phyloP scores from a whole-genome alignment of 1,140 invertebrate species.

The Kradibia gibbosae region DNA sequence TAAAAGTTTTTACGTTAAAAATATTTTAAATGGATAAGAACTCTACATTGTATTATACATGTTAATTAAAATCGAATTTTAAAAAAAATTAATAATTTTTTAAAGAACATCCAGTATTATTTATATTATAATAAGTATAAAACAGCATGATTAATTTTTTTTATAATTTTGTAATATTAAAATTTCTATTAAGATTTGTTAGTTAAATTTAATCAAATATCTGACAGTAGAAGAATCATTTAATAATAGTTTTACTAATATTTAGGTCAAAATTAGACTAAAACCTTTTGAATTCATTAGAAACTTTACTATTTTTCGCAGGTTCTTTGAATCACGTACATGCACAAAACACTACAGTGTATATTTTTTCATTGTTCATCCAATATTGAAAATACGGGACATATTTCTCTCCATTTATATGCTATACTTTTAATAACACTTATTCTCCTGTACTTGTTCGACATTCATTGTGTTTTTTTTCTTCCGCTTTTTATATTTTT shows the following conservation, averaged over 20 bases:
- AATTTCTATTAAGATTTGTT: neutral
- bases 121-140: neutral
- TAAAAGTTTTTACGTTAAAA: no score
- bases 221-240: neutral
- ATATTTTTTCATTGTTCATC: neutral
- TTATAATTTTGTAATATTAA: neutral
- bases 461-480: neutral
- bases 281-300: neutral
- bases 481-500: neutral
- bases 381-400: conserved; percentile 1
- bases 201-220: neutral
- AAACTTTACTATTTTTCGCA: neutral
- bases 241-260: neutral
- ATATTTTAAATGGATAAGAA: no score
- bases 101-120: neutral
- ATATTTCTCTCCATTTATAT: neutral
- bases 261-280: neutral
- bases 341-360: neutral
- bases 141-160: neutral
- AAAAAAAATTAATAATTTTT: neutral
- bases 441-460: neutral
- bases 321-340: neutral
- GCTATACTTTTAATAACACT: neutral
- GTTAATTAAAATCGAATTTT: neutral
- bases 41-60: no score